Conservation (phyloP, 2,113 vertebrate species). For the Eptesicus fuscus region DNA sequence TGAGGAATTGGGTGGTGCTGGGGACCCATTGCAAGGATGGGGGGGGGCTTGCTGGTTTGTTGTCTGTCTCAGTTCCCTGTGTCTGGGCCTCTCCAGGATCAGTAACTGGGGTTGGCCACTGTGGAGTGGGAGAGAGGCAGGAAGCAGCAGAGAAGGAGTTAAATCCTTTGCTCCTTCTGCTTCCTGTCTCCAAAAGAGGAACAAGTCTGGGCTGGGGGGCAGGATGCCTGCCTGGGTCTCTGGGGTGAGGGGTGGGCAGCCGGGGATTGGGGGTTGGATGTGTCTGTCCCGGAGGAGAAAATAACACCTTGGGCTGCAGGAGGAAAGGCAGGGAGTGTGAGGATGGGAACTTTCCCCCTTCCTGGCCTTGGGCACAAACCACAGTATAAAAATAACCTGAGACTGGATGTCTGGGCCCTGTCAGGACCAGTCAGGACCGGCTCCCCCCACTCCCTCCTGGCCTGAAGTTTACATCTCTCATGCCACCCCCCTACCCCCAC, state of each 20-base stretch:
- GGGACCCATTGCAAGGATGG: not conserved
- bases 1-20: not conserved
- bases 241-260: not conserved
- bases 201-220: slow-evolving; percentile 56
- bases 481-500: no score
- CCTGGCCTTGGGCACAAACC: slow-evolving; percentile 75
- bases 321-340: slow-evolving; percentile 39
- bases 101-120: not conserved
- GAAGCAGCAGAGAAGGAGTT: slow-evolving; percentile 37
- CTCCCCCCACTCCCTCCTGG: slow-evolving; percentile 45
- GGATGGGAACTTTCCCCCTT: slow-evolving; percentile 63
- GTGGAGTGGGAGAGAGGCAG: not conserved
- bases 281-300: slow-evolving; percentile 58
- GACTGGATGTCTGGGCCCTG: slow-evolving; percentile 68
- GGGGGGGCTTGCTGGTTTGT: not conserved
- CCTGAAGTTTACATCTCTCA: slow-evolving; percentile 1
- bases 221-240: slow-evolving; percentile 63
- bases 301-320: slow-evolving; percentile 61
- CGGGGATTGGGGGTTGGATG: slow-evolving; percentile 14
- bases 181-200: slow-evolving; percentile 73
- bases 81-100: not conserved
- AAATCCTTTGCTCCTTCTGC: slow-evolving; percentile 40
- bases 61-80: not conserved
- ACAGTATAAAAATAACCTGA: slow-evolving; percentile 76
- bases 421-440: slow-evolving; percentile 69